Conservation (phyloP, 2,113 vertebrate species). For the Chamaetylas fuelleborni region DNA sequence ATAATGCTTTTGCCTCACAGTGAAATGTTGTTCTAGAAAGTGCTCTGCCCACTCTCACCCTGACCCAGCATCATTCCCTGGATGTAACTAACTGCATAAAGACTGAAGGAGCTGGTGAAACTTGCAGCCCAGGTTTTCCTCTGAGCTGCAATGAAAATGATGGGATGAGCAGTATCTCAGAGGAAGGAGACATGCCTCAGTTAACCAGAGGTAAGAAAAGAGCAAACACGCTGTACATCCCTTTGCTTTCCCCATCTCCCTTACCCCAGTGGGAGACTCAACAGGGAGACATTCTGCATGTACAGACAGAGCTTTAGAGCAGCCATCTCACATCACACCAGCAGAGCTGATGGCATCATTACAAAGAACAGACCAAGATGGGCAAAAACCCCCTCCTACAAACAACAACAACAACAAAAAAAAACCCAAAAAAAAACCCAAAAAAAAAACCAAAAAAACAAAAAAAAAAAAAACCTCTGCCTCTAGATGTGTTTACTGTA, state of each 20-base stretch:
- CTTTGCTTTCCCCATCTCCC: not conserved
- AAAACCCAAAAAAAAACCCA: no score
- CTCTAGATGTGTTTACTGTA: not conserved
- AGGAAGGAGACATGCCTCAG: not conserved
- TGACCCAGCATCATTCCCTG: not conserved
- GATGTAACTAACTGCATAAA: not conserved
- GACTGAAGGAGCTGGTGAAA: not conserved
- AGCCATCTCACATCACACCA: not conserved
- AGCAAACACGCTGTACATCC: rapidly evolving
- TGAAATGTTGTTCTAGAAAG: not conserved
- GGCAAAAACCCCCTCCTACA: rapidly evolving
- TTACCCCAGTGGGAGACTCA: not conserved
- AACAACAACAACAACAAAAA: no score
- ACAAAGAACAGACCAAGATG: rapidly evolving
- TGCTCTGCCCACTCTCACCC: not conserved
- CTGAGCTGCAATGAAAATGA: not conserved
- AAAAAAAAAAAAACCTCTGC: not conserved
- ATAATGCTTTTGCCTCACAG: rapidly evolving
- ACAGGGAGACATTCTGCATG: not conserved
- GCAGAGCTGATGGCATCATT: not conserved
- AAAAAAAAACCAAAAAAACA: no score
- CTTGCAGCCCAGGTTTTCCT: not conserved
- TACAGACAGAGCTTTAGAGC: not conserved
- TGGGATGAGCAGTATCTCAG: not conserved
- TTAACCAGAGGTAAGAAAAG: not conserved